These are phyloP conservation scores for Rhadinocentrus ornatus DNA, from an alignment of 2,797 vertebrate genomes.

Conservation along the genomic window DNA sequence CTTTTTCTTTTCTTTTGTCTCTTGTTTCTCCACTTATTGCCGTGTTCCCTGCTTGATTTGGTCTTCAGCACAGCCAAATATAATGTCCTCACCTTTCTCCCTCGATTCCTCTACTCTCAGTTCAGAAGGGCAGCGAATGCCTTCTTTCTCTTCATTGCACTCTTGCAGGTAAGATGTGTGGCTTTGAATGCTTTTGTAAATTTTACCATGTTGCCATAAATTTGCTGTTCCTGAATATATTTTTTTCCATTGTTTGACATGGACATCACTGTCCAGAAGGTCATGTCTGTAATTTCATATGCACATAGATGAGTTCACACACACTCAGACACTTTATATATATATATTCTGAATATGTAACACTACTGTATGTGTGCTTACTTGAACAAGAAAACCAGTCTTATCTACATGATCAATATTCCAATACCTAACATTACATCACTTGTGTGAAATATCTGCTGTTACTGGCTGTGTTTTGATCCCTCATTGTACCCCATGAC, in stretches of 20 bases:
- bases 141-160: constrained; percentile 99
- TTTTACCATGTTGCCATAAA: constrained; percentile 13
- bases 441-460: background rate
- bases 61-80: constrained; percentile 96
- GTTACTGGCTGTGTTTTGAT: constrained; percentile 8
- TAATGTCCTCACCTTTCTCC: constrained; percentile 97
- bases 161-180: constrained; percentile 92
- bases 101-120: constrained; percentile 98
- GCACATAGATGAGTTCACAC: constrained; percentile 15
- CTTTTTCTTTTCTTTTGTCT: constrained; percentile 24
- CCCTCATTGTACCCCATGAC: background rate
- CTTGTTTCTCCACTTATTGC: background rate
- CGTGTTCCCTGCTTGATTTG: constrained; percentile 31
- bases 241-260: constrained; percentile 36
- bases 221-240: background rate
- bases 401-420: constrained; percentile 30
- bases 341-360: constrained; percentile 63
- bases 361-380: constrained; percentile 31
- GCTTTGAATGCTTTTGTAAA: constrained; percentile 2
- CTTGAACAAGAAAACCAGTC: constrained; percentile 41
- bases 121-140: constrained; percentile 99
- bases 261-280: constrained; percentile 46
- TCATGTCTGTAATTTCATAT: constrained; percentile 67
- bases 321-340: constrained; percentile 24
- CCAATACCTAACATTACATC: constrained; percentile 6